Percentiles rank a stretch among this genome's conserved stretches.
phyloP scores from a whole-genome alignment of 1,140 invertebrate species.

The Leptopilina clavipes region DNA sequence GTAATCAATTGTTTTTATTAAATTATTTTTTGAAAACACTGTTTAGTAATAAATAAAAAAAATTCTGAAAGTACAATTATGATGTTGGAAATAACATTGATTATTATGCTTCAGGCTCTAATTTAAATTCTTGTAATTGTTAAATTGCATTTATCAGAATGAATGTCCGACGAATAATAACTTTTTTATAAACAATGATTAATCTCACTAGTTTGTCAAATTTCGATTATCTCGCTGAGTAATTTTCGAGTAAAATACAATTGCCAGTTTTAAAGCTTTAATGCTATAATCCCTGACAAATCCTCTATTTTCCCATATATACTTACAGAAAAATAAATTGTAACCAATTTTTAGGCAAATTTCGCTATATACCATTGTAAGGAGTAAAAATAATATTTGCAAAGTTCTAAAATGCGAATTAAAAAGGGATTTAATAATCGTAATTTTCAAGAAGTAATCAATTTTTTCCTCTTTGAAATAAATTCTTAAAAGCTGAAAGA shows the following conservation, averaged over 20 bases:
- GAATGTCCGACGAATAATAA: slow-evolving; percentile 21
- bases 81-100: too few species aligned
- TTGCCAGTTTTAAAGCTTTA: neutral
- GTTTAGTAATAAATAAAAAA: too few species aligned
- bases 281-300: slow-evolving; percentile 24
- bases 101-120: slow-evolving; percentile 19
- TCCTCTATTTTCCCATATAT: neutral
- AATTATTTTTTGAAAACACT: too few species aligned
- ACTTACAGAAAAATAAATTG: too few species aligned
- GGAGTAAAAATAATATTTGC: too few species aligned
- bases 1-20: too few species aligned
- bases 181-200: neutral
- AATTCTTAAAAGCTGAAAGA: too few species aligned
- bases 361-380: neutral
- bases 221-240: neutral
- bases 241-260: neutral
- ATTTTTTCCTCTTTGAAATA: too few species aligned
- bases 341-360: neutral
- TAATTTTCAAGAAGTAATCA: too few species aligned
- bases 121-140: slow-evolving; percentile 53
- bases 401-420: too few species aligned
- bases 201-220: slow-evolving; percentile 6
- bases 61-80: too few species aligned
- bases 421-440: too few species aligned
- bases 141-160: slow-evolving; percentile 57